These are phyloP conservation scores for Palythoa heliodiscus DNA, from an alignment of 92 coral and sea anemone genomes.

Conservation along the genomic window DNA sequence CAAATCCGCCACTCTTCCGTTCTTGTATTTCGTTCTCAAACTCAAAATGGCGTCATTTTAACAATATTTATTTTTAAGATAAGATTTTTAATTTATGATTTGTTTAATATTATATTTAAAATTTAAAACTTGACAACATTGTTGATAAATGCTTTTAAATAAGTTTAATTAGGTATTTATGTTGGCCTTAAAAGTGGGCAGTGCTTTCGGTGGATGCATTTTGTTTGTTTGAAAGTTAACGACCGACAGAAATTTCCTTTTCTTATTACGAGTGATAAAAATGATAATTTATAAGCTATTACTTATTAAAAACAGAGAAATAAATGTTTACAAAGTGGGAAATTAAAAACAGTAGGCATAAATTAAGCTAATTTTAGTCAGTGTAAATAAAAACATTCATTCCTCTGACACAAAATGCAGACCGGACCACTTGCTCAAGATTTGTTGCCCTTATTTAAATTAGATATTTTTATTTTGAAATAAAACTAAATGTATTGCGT, in stretches of 20 bases:
- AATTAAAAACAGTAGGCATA: neutral
- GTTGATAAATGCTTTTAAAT: no score
- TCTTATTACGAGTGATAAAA: neutral
- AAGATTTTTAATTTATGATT: neutral
- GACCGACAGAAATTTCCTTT: neutral
- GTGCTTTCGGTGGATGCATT: no score
- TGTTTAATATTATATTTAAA: slow-evolving; percentile 1
- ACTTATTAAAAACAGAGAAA: neutral
- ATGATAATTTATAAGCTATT: neutral
- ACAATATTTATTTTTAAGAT: slow-evolving; percentile 12
- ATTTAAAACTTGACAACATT: neutral
- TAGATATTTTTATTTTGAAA: neutral
- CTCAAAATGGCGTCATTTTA: neutral
- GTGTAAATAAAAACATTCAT: slow-evolving; percentile 2
- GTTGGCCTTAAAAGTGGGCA: no score
- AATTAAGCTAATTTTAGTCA: neutral
- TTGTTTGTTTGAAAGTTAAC: no score
- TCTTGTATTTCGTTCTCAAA: neutral
- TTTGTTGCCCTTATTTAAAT: neutral
- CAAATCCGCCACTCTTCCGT: neutral
- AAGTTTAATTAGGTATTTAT: no score
- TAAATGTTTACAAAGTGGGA: neutral
- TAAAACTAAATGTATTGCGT: neutral
- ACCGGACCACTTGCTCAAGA: neutral
- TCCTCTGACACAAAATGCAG: neutral